phyloP scores from a whole-genome alignment of 1,140 invertebrate species.

The Bicyclus anynana region DNA sequence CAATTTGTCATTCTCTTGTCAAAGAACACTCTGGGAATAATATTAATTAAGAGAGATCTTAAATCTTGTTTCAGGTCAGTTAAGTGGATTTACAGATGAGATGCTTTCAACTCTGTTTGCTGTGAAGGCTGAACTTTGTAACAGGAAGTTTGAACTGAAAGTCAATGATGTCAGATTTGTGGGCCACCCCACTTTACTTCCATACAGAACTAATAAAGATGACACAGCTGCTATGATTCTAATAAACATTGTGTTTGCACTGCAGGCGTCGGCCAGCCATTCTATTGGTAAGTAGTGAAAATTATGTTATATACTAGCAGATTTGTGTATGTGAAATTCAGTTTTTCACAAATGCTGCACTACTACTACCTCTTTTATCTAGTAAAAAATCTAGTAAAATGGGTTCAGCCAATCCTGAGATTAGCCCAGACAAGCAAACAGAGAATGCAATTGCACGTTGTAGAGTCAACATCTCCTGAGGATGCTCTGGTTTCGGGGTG shows the following conservation, averaged over 20 bases:
- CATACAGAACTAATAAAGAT: conserved; percentile 80
- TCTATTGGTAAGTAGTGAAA: conserved; percentile 87
- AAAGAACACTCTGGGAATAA: not conserved
- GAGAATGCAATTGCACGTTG: too few relatives aligned
- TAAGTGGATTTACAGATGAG: conserved; percentile 89
- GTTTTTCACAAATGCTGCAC: too few relatives aligned
- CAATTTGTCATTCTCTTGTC: too few relatives aligned
- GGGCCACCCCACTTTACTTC: conserved; percentile 91
- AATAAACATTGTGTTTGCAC: conserved; percentile 95
- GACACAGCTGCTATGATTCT: conserved; percentile 85
- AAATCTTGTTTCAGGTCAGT: conserved; percentile 63
- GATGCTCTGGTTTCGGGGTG: too few relatives aligned
- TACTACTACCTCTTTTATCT: too few relatives aligned
- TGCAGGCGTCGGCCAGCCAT: conserved; percentile 92
- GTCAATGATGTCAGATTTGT: conserved; percentile 97
- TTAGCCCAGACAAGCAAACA: too few relatives aligned
- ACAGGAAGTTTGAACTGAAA: conserved; percentile 95
- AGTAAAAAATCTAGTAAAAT: too few relatives aligned
- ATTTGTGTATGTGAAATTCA: too few relatives aligned
- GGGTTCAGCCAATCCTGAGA: too few relatives aligned
- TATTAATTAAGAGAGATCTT: not conserved
- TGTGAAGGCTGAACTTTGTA: conserved; percentile 92
- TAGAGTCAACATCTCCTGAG: too few relatives aligned
- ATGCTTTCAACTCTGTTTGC: conserved; percentile 94
- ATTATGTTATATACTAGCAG: too few relatives aligned